Evolutionary conservation across 2,797 vertebrate genomes (phyloP).

Genomic region (Melanogrammus aeglefinus): DNA sequence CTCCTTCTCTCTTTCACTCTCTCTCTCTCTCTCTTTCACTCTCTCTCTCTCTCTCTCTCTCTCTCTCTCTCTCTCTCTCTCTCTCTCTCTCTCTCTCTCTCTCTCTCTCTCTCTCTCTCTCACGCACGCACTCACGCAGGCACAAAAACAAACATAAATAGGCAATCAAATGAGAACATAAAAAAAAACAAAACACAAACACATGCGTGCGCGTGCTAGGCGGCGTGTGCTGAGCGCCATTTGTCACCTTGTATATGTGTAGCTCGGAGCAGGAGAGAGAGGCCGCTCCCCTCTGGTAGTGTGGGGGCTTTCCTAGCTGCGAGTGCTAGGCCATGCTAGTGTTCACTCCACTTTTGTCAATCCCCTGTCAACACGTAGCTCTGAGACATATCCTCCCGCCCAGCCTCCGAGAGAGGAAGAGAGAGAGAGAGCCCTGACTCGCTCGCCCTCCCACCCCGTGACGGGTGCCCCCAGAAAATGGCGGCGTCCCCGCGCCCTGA

Average conservation of each 20-base stretch:
- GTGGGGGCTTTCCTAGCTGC: slow-evolving; percentile 73
- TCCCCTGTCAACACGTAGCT: slow-evolving; percentile 77
- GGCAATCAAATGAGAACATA: neutral
- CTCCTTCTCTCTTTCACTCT: neutral
- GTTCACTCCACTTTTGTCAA: slow-evolving; percentile 78
- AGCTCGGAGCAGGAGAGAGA: slow-evolving; percentile 64
- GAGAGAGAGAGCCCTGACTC: slow-evolving; percentile 41
- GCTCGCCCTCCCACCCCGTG: slow-evolving; percentile 50
- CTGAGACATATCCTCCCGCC: slow-evolving; percentile 72
- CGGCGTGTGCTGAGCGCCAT: slow-evolving; percentile 63
- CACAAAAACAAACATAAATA: neutral
- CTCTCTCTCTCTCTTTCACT: neutral
- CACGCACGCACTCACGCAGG: neutral
- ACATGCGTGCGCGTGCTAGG: slow-evolving; percentile 3
- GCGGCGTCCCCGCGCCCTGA: slow-evolving; percentile 61
- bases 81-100: too few species aligned
- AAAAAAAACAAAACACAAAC: slow-evolving; percentile 8
- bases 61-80: neutral
- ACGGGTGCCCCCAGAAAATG: slow-evolving; percentile 65
- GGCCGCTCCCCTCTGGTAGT: slow-evolving; percentile 59
- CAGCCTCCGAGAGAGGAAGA: slow-evolving; percentile 14
- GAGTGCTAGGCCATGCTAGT: slow-evolving; percentile 71
- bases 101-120: neutral
- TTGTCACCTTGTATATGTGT: slow-evolving; percentile 78
- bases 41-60: neutral